A percentile compares a stretch with the other conserved stretches of the same genome.
These are phyloP conservation scores for Saccostrea glomerata DNA, from an alignment of 1,140 invertebrate species.

Conservation along the genomic window DNA sequence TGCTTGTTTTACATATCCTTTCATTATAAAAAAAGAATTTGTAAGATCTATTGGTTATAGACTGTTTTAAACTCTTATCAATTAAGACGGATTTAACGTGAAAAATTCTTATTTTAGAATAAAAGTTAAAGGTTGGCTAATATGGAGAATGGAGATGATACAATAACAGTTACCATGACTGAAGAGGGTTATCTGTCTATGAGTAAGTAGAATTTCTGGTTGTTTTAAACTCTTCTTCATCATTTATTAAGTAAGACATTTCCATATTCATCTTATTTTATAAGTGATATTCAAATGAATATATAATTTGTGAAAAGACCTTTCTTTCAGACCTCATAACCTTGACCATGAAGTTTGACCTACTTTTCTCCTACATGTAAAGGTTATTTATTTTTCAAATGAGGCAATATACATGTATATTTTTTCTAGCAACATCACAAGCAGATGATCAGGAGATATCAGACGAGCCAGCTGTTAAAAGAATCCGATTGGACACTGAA, in stretches of 20 bases:
- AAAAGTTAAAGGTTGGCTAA: not conserved
- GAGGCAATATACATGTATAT: not conserved
- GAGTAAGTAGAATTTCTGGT: slow-evolving; percentile 51
- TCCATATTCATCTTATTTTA: not conserved
- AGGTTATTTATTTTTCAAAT: not conserved
- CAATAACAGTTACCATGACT: slow-evolving; percentile 64
- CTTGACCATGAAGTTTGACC: too few species aligned
- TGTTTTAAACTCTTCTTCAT: not conserved
- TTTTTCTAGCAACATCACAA: slow-evolving; percentile 64
- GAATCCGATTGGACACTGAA: slow-evolving; percentile 56
- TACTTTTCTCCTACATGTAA: not conserved
- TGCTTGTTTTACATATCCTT: too few species aligned
- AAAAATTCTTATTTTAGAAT: too few species aligned
- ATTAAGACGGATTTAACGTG: too few species aligned
- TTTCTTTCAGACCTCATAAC: too few species aligned
- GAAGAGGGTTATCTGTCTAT: slow-evolving; percentile 66
- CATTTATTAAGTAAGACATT: not conserved
- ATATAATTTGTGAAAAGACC: not conserved
- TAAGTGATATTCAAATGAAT: not conserved
- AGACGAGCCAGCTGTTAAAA: slow-evolving; percentile 57
- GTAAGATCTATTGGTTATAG: too few species aligned
- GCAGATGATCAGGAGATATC: slow-evolving; percentile 56
- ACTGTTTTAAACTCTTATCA: too few species aligned
- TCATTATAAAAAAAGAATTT: too few species aligned
- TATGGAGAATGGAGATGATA: slow-evolving; percentile 50